A percentile compares a stretch with the other conserved stretches of the same genome.
These are phyloP conservation scores for Brachyopa scutellaris DNA, from an alignment of 2,888 invertebrate species.

Conservation along the genomic window DNA sequence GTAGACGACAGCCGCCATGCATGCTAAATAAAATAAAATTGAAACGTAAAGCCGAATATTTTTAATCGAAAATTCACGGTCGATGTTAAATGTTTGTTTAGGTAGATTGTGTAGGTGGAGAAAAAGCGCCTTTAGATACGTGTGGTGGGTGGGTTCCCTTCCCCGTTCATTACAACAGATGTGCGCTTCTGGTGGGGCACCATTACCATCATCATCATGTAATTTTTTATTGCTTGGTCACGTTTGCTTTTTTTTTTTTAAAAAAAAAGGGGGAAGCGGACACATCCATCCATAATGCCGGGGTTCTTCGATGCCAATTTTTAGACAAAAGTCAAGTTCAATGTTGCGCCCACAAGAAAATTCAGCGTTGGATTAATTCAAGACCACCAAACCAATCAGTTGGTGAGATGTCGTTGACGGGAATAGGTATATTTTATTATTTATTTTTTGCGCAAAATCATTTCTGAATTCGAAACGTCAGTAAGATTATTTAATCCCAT, in stretches of 20 bases:
- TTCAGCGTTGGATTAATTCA: not conserved
- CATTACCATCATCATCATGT: too few species aligned
- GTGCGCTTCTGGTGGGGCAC: not conserved
- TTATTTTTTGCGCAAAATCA: conserved; percentile 4
- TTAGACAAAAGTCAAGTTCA: conserved; percentile 42
- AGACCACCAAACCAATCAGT: not conserved
- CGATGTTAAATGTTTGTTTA: conserved; percentile 17
- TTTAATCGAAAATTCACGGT: conserved; percentile 35
- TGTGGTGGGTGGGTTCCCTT: not conserved
- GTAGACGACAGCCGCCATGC: conserved; percentile 5
- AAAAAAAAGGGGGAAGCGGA: not conserved
- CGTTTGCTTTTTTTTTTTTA: conserved; percentile 1
- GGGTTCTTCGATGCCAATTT: conserved; percentile 12
- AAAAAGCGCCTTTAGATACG: conserved; percentile 4
- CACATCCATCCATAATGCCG: conserved; percentile 7
- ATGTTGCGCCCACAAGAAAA: conserved; percentile 17
- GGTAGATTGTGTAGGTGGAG: conserved; percentile 15
- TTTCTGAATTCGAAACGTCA: conserved; percentile 8
- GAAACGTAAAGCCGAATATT: conserved; percentile 22
- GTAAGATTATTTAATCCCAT: conserved; percentile 14
- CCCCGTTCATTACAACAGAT: conserved; percentile 10
- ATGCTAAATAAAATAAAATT: conserved; percentile 22
- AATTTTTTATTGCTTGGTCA: conserved; percentile 1
- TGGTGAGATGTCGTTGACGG: not conserved
- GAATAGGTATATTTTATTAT: not conserved